Percentiles rank a stretch among this genome's conserved stretches.
Conservation (phyloP, 2,888 invertebrate species). For the Stenurella melanura region DNA sequence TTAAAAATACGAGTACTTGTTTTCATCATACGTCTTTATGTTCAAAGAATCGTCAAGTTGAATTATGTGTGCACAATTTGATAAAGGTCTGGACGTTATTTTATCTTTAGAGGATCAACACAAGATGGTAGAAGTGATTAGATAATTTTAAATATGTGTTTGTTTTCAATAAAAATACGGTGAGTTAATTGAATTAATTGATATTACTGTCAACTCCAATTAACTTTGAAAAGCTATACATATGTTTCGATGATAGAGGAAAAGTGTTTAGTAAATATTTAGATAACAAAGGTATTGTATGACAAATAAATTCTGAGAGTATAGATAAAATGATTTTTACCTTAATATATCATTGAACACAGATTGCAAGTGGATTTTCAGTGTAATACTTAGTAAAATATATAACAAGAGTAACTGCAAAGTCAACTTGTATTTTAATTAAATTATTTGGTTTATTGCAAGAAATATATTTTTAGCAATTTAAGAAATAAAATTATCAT, state of each 20-base stretch:
- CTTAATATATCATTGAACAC: background rate
- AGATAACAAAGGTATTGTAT: slow-evolving; percentile 1
- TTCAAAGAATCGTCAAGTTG: too few species aligned
- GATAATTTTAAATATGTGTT: slow-evolving; percentile 14
- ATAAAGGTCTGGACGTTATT: too few species aligned
- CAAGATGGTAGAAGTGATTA: slow-evolving; percentile 5
- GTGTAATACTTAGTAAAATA: too few species aligned
- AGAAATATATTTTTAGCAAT: too few species aligned
- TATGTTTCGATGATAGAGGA: slow-evolving; percentile 20
- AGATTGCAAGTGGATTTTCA: too few species aligned
- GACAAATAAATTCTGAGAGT: slow-evolving; percentile 12
- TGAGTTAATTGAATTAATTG: slow-evolving; percentile 27
- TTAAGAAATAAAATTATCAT: too few species aligned
- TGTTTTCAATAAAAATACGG: background rate
- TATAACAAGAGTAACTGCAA: too few species aligned
- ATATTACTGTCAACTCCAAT: slow-evolving; percentile 24
- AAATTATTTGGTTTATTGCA: too few species aligned
- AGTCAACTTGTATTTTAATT: too few species aligned
- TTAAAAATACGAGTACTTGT: too few species aligned
- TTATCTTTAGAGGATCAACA: background rate
- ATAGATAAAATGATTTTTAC: slow-evolving; percentile 19
- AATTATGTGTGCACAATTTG: too few species aligned
- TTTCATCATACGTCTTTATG: too few species aligned
- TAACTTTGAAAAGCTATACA: slow-evolving; percentile 35
- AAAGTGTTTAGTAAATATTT: slow-evolving; percentile 37